A percentile compares a stretch with the other conserved stretches of the same genome.
Evolutionary conservation across 64 coral and sea anemone species (phyloP).

Genomic region (Orbicella faveolata): DNA sequence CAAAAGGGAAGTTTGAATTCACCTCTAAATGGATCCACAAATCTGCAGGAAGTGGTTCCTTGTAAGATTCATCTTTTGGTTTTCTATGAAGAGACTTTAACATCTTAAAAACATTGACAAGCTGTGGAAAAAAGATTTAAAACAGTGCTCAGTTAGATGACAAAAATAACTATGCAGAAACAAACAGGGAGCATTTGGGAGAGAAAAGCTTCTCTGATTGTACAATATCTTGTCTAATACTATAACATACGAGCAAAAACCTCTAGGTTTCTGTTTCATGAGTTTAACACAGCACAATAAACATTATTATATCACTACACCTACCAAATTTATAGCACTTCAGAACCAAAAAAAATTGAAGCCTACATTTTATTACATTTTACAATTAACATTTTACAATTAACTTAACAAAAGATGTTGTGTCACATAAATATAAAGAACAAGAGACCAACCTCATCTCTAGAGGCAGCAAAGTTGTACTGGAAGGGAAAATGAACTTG

Average conservation of each 20-base stretch:
- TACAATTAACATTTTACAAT: no score
- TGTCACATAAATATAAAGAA: background rate
- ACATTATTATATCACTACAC: no score
- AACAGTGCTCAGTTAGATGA: background rate
- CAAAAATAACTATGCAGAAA: background rate
- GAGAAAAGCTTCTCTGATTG: no score
- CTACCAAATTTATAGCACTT: no score
- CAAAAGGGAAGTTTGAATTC: background rate
- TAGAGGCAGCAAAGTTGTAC: constrained; percentile 89
- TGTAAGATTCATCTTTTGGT: constrained; percentile 60
- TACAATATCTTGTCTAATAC: no score
- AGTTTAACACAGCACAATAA: no score
- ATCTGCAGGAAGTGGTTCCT: constrained; percentile 77
- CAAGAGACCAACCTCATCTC: constrained; percentile 67
- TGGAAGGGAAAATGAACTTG: constrained; percentile 77
- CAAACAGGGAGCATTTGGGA: background rate
- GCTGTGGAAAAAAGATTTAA: constrained; percentile 33
- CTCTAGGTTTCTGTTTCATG: no score
- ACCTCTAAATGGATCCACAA: constrained; percentile 84
- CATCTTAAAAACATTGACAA: constrained; percentile 89
- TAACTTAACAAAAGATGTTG: no score
- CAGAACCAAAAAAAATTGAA: no score
- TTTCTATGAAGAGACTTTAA: constrained; percentile 79
- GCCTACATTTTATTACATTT: no score
- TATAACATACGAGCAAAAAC: no score